phyloP scores from a whole-genome alignment of 2,113 vertebrate species.

The Solea senegalensis region DNA sequence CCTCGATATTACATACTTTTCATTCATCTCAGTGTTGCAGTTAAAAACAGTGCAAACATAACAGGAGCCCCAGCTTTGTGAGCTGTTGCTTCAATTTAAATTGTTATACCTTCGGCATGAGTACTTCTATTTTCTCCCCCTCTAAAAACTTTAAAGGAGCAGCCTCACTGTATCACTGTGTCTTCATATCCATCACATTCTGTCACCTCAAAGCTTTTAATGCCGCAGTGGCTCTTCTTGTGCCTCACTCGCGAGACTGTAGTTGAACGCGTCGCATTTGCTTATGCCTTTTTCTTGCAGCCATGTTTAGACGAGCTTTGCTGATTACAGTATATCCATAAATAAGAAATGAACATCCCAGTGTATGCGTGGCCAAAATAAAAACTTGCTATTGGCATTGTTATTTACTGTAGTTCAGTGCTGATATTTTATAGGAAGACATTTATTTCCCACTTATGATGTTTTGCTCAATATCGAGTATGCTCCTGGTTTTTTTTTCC shows the following conservation, averaged over 20 bases:
- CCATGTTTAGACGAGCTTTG: constrained; percentile 21
- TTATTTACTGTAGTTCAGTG: not conserved
- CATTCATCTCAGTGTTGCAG: constrained; percentile 24
- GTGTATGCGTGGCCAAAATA: not conserved
- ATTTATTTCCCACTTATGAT: too few relatives aligned
- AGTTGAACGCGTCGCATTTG: constrained; percentile 40
- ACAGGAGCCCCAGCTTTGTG: not conserved
- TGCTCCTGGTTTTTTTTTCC: constrained; percentile 8
- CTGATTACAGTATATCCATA: constrained; percentile 38
- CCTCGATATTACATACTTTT: constrained; percentile 20
- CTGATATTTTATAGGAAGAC: not conserved
- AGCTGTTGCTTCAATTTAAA: constrained; percentile 12
- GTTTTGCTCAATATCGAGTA: not conserved
- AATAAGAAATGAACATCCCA: not conserved
- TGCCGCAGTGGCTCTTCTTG: constrained; percentile 6
- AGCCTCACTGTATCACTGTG: not conserved
- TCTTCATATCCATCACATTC: not conserved
- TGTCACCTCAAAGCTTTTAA: constrained; percentile 45
- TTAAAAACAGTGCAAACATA: constrained; percentile 33
- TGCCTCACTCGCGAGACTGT: constrained; percentile 34
- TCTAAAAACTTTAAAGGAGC: constrained; percentile 31
- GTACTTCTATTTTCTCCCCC: constrained; percentile 22
- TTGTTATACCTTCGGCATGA: not conserved
- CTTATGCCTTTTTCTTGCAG: constrained; percentile 25
- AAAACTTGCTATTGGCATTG: not conserved